Evolutionary conservation across 2,113 vertebrate genomes (phyloP).

Genomic region (Puma concolor): DNA sequence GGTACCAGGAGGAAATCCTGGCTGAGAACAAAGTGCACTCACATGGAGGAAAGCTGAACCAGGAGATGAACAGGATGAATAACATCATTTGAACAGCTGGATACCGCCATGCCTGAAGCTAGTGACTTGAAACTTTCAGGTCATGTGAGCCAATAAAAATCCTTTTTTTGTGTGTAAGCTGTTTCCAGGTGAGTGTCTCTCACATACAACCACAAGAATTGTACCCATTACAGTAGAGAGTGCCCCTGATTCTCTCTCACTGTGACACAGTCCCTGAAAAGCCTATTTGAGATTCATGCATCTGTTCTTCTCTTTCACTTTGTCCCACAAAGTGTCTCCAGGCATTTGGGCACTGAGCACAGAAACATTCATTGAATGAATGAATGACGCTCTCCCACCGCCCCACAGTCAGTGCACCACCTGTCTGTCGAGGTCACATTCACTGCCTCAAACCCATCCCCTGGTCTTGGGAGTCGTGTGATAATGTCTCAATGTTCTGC

Average conservation of each 20-base stretch:
- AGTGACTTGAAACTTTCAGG: background rate
- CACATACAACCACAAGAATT: background rate
- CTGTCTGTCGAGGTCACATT: background rate
- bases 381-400: background rate
- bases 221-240: background rate
- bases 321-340: background rate
- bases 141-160: background rate
- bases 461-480: background rate
- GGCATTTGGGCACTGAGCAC: background rate
- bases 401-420: background rate
- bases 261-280: background rate
- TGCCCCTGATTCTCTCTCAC: background rate
- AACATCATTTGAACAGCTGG: background rate
- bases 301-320: background rate
- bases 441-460: background rate
- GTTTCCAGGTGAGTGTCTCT: background rate
- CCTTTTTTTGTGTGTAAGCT: background rate
- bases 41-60: background rate
- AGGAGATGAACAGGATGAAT: background rate
- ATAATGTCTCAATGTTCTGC: background rate
- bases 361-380: background rate
- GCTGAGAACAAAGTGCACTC: background rate
- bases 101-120: slow-evolving; percentile 7
- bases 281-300: background rate
- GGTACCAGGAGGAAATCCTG: background rate